Percentiles rank a stretch among this genome's conserved stretches.
Conservation (phyloP, 2,888 invertebrate genomes). For the Platynereis dumerilii region DNA sequence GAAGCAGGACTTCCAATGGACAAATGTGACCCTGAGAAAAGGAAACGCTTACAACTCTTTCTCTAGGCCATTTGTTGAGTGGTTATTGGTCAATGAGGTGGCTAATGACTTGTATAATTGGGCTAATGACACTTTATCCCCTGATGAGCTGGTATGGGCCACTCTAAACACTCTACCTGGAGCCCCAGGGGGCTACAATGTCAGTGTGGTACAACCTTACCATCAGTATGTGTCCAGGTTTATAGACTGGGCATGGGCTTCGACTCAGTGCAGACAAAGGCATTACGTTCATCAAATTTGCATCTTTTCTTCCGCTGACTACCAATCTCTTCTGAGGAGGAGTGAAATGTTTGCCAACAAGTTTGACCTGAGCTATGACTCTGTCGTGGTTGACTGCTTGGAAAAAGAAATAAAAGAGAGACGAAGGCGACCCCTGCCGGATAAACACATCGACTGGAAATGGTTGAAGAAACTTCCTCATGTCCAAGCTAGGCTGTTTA, state of each 20-base stretch:
- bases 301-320: conserved; percentile 40
- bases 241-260: conserved; percentile 28
- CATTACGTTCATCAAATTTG: conserved; percentile 23
- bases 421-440: conserved; percentile 9
- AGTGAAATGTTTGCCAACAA: conserved; percentile 59
- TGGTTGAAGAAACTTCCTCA: conserved; percentile 21
- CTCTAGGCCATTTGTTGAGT: conserved; percentile 50
- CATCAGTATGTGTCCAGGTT: conserved; percentile 28
- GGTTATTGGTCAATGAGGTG: conserved; percentile 42
- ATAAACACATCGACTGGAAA: conserved; percentile 21
- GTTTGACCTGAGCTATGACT: conserved; percentile 52
- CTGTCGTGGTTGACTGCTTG: conserved; percentile 52
- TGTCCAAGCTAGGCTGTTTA: conserved; percentile 3
- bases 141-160: conserved; percentile 59
- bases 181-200: conserved; percentile 49
- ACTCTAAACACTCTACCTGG: conserved; percentile 48
- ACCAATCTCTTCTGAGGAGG: conserved; percentile 41
- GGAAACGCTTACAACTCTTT: conserved; percentile 55
- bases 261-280: conserved; percentile 25
- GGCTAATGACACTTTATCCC: conserved; percentile 52
- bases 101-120: conserved; percentile 47
- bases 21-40: conserved; percentile 41
- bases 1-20: conserved; percentile 12
- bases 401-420: conserved; percentile 41
- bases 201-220: conserved; percentile 37